Evolutionary conservation across 2,113 vertebrate genomes (phyloP).

Genomic region (Acanthisitta chloris): DNA sequence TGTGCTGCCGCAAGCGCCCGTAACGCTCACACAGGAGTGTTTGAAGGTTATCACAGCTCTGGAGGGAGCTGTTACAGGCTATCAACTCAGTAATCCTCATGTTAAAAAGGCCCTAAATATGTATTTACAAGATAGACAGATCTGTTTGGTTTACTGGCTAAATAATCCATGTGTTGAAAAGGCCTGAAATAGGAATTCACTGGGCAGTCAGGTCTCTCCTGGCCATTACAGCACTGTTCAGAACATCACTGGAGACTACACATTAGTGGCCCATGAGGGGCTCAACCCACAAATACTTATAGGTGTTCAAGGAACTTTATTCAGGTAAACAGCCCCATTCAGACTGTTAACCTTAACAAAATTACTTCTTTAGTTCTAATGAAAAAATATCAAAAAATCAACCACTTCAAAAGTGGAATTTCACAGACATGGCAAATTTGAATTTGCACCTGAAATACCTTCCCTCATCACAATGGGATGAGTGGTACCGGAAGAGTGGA

Average conservation of each 20-base stretch:
- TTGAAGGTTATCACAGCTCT: slow-evolving; percentile 26
- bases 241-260: not conserved
- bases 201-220: not conserved
- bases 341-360: not conserved
- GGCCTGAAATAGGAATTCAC: not conserved
- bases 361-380: not conserved
- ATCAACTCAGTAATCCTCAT: slow-evolving; percentile 41
- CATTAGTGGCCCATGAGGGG: not conserved
- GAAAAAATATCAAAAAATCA: not conserved
- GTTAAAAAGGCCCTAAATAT: slow-evolving; percentile 42
- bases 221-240: not conserved
- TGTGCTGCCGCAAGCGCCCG: not conserved
- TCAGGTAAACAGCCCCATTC: not conserved
- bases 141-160: slow-evolving; percentile 24
- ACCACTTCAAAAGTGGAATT: not conserved
- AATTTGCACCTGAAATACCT: not conserved
- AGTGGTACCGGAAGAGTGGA: not conserved
- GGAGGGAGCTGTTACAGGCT: slow-evolving; percentile 43
- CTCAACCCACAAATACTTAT: not conserved
- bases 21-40: not conserved
- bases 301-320: not conserved
- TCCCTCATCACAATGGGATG: not conserved
- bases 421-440: not conserved
- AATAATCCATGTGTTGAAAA: slow-evolving; percentile 21
- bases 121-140: slow-evolving; percentile 47